A percentile compares a stretch with the other conserved stretches of the same genome.
Conservation (phyloP, 2,888 invertebrate species). For the Conus canariensis region DNA sequence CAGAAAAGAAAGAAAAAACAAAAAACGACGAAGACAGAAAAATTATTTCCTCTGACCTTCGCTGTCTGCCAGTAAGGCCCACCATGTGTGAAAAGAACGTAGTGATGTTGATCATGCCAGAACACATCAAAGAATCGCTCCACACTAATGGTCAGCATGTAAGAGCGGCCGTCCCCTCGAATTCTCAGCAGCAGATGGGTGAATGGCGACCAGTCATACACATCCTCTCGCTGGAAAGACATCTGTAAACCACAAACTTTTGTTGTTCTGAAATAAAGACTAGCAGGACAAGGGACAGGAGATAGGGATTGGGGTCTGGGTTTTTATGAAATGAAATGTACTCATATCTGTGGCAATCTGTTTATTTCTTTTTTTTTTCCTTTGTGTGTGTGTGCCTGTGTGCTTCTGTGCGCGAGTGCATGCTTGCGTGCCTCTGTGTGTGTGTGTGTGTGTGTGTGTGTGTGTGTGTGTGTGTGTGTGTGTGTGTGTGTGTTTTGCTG, state of each 20-base stretch:
- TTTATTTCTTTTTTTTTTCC: too few relatives aligned
- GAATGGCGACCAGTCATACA: slow-evolving; percentile 88
- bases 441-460: too few relatives aligned
- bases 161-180: slow-evolving; percentile 96
- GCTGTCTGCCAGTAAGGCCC: slow-evolving; percentile 98
- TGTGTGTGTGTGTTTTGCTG: too few relatives aligned
- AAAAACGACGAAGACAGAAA: too few relatives aligned
- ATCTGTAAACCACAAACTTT: slow-evolving; percentile 80
- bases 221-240: slow-evolving; percentile 88
- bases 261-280: neutral
- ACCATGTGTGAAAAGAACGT: slow-evolving; percentile 93
- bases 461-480: too few relatives aligned
- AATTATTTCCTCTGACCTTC: slow-evolving; percentile 82
- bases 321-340: too few relatives aligned
- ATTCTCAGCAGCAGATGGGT: slow-evolving; percentile 88
- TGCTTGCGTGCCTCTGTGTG: neutral
- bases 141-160: slow-evolving; percentile 86
- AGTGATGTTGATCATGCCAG: slow-evolving; percentile 93
- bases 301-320: too few relatives aligned
- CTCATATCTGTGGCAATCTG: too few relatives aligned
- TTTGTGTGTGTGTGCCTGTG: too few relatives aligned
- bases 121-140: slow-evolving; percentile 86
- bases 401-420: neutral
- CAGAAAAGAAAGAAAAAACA: too few relatives aligned
- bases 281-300: neutral